These are phyloP conservation scores for Hippoglossus stenolepis DNA, from an alignment of 2,113 vertebrate species.

Conservation along the genomic window DNA sequence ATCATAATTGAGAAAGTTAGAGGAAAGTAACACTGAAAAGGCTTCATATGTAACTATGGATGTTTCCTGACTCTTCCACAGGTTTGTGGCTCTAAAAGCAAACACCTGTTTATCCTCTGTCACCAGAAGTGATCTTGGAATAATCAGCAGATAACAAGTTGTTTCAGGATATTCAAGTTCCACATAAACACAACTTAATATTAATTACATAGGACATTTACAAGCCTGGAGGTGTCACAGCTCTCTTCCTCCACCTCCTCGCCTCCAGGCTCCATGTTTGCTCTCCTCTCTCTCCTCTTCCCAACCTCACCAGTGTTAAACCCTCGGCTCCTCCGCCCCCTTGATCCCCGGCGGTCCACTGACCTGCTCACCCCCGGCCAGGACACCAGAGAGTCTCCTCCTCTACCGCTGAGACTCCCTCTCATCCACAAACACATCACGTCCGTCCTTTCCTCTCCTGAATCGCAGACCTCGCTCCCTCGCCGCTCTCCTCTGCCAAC, in stretches of 20 bases:
- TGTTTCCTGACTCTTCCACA: too few species aligned
- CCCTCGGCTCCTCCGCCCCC: constrained; percentile 8
- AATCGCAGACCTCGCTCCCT: constrained; percentile 12
- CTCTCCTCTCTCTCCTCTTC: neutral
- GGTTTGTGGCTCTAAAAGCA: too few species aligned
- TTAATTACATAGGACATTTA: too few species aligned
- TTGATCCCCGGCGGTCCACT: neutral
- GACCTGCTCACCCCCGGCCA: constrained; percentile 2
- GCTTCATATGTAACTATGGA: too few species aligned
- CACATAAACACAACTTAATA: too few species aligned
- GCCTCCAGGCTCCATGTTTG: neutral
- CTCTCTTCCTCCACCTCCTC: neutral
- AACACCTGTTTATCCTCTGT: too few species aligned
- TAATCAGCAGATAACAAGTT: too few species aligned
- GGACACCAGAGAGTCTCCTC: constrained; percentile 10
- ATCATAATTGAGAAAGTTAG: too few species aligned
- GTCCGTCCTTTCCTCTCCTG: constrained; percentile 7
- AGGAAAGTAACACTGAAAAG: too few species aligned
- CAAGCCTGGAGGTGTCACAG: neutral
- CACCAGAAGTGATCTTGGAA: too few species aligned
- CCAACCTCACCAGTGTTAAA: neutral
- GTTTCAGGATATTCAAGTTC: too few species aligned
- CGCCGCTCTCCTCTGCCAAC: neutral
- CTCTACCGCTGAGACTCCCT: constrained; percentile 13
- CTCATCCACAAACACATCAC: constrained; percentile 42